Evolutionary conservation across 2,113 vertebrate species (phyloP).

Genomic region (Balaeniceps rex): DNA sequence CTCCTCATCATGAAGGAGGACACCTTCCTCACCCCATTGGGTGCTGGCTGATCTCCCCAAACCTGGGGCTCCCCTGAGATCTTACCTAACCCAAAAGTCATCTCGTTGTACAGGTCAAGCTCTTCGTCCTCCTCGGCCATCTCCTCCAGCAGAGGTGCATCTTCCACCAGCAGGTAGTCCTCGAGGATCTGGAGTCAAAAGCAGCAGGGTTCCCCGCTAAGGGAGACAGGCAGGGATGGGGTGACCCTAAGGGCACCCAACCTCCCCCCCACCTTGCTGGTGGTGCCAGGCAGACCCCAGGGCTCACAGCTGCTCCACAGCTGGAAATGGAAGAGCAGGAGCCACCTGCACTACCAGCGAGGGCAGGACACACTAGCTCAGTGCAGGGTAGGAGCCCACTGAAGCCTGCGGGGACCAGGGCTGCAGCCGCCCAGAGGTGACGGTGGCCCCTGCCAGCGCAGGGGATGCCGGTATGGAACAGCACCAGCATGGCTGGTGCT

Average conservation of each 20-base stretch:
- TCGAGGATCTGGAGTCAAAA: constrained; percentile 71
- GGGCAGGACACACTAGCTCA: background rate
- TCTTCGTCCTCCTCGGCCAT: constrained; percentile 87
- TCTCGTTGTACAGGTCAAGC: constrained; percentile 84
- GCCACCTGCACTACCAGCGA: fast-evolving
- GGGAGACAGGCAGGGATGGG: background rate
- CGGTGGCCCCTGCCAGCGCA: background rate
- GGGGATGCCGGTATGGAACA: background rate
- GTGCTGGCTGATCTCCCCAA: background rate
- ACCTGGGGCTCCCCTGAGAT: background rate
- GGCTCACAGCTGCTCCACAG: fast-evolving
- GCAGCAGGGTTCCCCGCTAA: background rate
- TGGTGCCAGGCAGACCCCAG: background rate
- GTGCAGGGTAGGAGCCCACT: fast-evolving
- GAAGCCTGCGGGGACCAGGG: background rate
- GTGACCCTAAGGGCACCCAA: background rate
- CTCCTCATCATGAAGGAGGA: background rate
- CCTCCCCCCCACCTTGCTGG: fast-evolving
- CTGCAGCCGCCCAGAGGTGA: fast-evolving
- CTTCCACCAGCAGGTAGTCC: constrained; percentile 71
- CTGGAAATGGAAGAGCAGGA: background rate
- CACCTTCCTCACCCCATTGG: background rate
- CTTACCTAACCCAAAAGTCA: constrained; percentile 83
- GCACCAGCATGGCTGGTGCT: background rate
- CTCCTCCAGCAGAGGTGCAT: constrained; percentile 76